A percentile compares a stretch with the other conserved stretches of the same genome.
phyloP scores from a whole-genome alignment of 1,140 invertebrate genomes.

The Carposina sasakii region DNA sequence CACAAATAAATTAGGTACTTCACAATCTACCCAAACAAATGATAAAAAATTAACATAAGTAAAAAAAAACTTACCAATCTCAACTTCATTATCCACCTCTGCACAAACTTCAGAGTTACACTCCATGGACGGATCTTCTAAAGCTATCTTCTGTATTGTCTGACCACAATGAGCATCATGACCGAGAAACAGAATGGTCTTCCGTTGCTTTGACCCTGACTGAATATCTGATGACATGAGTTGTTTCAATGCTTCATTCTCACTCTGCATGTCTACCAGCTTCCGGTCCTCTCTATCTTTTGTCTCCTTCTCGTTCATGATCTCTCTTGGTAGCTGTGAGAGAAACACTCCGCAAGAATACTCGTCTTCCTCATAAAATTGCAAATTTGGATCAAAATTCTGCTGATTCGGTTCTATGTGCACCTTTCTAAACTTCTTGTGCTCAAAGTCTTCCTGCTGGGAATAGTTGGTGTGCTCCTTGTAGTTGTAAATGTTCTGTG shows the following conservation, averaged over 20 bases:
- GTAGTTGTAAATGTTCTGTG: conserved; percentile 51
- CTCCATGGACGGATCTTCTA: conserved; percentile 43
- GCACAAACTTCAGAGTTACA: conserved; percentile 27
- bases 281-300: conserved; percentile 33
- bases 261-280: conserved; percentile 33
- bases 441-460: conserved; percentile 33
- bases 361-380: conserved; percentile 43
- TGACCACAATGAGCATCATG: conserved; percentile 44
- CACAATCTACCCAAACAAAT: too few species aligned
- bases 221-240: conserved; percentile 56
- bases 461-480: conserved; percentile 38
- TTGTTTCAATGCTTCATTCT: conserved; percentile 54
- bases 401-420: conserved; percentile 9
- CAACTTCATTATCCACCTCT: conserved; percentile 29
- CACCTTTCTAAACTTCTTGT: conserved; percentile 38
- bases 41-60: conserved; percentile 11
- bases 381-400: conserved; percentile 19
- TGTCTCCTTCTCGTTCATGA: conserved; percentile 42
- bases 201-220: conserved; percentile 42
- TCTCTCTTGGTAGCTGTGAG: conserved; percentile 46
- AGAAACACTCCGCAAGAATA: conserved; percentile 44
- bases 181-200: conserved; percentile 53
- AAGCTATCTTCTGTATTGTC: conserved; percentile 56
- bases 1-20: too few species aligned
- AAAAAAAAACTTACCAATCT: conserved; percentile 36